Conservation (phyloP, 2,797 vertebrate species). For the Threskiornis aethiopicus region DNA sequence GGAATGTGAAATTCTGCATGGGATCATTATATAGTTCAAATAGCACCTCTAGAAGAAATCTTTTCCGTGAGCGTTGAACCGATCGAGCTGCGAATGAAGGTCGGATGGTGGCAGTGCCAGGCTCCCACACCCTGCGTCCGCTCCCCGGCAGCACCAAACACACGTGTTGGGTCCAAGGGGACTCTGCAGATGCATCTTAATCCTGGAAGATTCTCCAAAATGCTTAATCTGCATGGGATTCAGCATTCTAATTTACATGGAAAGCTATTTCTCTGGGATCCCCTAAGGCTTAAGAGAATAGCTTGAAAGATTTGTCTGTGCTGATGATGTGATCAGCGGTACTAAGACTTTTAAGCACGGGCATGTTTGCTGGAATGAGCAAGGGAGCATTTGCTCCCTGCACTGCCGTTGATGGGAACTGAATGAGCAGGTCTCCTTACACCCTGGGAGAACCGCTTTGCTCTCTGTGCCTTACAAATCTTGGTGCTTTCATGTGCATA, state of each 20-base stretch:
- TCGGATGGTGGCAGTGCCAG: background rate
- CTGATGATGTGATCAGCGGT: background rate
- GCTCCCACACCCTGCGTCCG: rapidly evolving
- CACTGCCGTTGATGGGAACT: background rate
- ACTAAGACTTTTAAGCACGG: rapidly evolving
- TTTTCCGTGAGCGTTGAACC: background rate
- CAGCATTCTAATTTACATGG: background rate
- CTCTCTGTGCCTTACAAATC: background rate
- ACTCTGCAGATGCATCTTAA: background rate
- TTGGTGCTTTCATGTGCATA: rapidly evolving
- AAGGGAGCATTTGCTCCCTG: background rate
- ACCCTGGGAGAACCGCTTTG: background rate
- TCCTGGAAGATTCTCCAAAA: background rate
- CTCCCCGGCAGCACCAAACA: background rate
- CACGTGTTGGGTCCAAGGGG: rapidly evolving
- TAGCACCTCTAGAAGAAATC: background rate
- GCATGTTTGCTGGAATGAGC: background rate
- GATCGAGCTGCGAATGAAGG: background rate
- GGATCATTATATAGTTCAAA: background rate
- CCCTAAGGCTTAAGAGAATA: background rate
- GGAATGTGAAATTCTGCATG: background rate
- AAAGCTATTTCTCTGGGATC: background rate
- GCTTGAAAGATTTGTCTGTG: background rate
- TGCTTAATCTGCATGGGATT: background rate
- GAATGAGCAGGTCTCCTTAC: background rate